These are phyloP conservation scores for Phrynocephalus guinanensis DNA, from an alignment of 2,797 vertebrate species.

Conservation along the genomic window DNA sequence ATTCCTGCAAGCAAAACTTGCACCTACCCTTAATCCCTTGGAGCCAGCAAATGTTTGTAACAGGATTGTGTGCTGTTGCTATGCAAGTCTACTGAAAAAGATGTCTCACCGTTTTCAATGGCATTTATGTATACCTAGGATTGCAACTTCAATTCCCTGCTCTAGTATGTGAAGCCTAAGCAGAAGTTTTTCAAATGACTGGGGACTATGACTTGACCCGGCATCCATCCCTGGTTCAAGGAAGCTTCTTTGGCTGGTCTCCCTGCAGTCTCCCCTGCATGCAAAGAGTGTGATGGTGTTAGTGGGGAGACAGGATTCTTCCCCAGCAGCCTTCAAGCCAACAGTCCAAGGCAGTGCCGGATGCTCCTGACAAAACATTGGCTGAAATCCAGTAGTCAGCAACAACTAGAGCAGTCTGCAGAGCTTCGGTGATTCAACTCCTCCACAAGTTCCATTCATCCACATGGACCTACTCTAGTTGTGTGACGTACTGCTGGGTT, in stretches of 20 bases:
- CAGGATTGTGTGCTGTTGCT: not conserved
- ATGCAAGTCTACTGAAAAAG: not conserved
- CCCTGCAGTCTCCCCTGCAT: not conserved
- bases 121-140: not conserved
- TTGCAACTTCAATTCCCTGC: not conserved
- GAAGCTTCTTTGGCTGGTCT: not conserved
- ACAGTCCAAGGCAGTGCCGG: not conserved
- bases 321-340: not conserved
- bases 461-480: too few relatives aligned
- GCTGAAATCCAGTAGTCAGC: too few relatives aligned
- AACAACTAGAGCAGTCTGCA: too few relatives aligned
- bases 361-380: not conserved
- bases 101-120: not conserved
- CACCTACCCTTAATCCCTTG: too few relatives aligned
- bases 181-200: not conserved
- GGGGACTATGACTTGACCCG: not conserved
- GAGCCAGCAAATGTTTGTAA: not conserved
- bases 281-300: too few relatives aligned
- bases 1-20: too few relatives aligned
- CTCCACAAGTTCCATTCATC: too few relatives aligned
- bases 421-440: too few relatives aligned
- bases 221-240: not conserved
- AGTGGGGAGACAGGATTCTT: not conserved
- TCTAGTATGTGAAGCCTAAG: not conserved
- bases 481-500: too few relatives aligned